Base-by-base conservation (phyloP, 2,888 invertebrate genomes). In the Lasioglossum oenotherae region DNA sequence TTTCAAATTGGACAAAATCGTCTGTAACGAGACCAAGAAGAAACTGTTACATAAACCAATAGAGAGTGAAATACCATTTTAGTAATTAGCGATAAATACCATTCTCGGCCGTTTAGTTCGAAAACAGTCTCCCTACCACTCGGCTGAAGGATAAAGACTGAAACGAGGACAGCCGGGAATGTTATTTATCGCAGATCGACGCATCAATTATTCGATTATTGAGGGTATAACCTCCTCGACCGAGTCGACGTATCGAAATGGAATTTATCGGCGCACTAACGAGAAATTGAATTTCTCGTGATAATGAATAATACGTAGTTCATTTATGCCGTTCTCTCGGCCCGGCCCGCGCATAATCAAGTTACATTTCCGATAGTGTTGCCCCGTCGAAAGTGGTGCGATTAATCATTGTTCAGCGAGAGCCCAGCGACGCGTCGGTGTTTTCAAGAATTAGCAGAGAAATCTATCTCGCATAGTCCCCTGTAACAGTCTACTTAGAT, bases 371-470 rank as follows among this genome's bases (percentile, higher is more conserved):
- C 64, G 64, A 64, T 89, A 87, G 84, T 84, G 85, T 87, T 74
- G 82, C 80, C 84, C 74, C 79, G 87, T 84, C 81, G 87, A 84
- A 87, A 83, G 82, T 69, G 82, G 79, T 72, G 75, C 79, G 87
- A 85, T 88, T 89, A 87, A 86, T 88, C 74, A 81, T 73, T 83
- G 89, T 85, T 83, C 74, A 75, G 71, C 67, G 78, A 41, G 49
- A 41, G 49, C 23, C 69, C 19, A 10, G 83, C 72, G 67, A 76
- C 82, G 82, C 87, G 87, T 80, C 60, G 73, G 74, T 74, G 78
- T 81, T 76, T 80, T 64, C 57, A 27, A 57, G 67, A 75, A 72
- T 81, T 80, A 76, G 83, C 84, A 57, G 60, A 16, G 72, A 80
- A 85, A 80, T 80, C 78, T 83, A 81, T 81, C 86, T 78, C 80